Conservation (phyloP, 2,113 vertebrate genomes). For the Hemiscyllium ocellatum region DNA sequence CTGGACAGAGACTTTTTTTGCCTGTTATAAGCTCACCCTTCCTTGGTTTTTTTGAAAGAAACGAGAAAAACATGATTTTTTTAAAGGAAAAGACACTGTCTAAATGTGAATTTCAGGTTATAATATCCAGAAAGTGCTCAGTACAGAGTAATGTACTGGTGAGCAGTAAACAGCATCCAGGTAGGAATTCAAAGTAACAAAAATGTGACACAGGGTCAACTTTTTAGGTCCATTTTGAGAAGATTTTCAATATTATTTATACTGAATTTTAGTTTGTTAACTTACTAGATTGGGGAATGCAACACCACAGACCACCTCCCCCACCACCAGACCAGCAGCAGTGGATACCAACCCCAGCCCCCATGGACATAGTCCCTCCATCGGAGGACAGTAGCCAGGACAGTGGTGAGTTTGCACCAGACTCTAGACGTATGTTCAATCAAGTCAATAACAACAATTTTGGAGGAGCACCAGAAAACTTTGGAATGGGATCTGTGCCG, state of each 20-base stretch:
- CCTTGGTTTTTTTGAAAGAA: background rate
- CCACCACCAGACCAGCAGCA: conserved; percentile 94
- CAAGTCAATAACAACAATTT: conserved; percentile 94
- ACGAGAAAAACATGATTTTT: background rate
- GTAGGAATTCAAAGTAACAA: background rate
- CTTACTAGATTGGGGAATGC: conserved; percentile 89
- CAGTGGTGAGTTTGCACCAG: conserved; percentile 87
- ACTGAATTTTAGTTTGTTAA: background rate
- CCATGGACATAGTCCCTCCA: conserved; percentile 91
- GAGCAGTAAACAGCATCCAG: background rate
- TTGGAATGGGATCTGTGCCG: conserved; percentile 84
- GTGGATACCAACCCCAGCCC: conserved; percentile 83
- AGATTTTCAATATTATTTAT: background rate
- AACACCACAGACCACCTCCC: conserved; percentile 76
- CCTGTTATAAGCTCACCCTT: background rate
- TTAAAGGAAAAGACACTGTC: background rate
- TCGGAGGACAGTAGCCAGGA: conserved; percentile 98
- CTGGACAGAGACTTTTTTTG: background rate
- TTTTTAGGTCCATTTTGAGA: background rate
- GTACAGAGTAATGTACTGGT: background rate
- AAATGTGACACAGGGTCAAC: background rate
- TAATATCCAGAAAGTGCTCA: background rate
- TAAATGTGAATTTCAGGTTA: background rate
- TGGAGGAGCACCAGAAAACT: conserved; percentile 93
- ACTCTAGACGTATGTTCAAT: conserved; percentile 87